Evolutionary conservation across 2,113 vertebrate species (phyloP), one percentile per base, ranked within the genome.

Genomic region (Lanius ludovicianus): DNA sequence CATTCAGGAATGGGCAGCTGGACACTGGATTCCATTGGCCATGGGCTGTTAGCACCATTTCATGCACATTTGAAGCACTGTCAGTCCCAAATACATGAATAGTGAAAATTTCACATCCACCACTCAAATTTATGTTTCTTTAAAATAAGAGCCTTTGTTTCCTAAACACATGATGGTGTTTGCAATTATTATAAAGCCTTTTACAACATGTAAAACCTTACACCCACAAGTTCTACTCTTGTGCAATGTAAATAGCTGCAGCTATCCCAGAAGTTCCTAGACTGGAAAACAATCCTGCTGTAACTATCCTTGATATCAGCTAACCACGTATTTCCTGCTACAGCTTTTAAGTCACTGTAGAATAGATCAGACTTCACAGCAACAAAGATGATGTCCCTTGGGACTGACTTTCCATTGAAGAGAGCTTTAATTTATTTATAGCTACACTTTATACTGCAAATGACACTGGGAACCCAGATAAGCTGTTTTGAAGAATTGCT

Each of bases 341-440:
- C 71, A 81, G 81, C 50, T 90, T 95, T 91, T 67, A 73, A 94
- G 85, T 70, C 75, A 37, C 75, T 83, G 16, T 7, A 77, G 46
- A 65, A 62, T 22, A 81, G 74, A 82, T 84, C 79, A 74, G 50
- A 83, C 78, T 83, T 94, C 62, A 76, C 4, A 86, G 65, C 21
- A 88, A 69, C 20, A 74, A 91, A 88, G 87, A 87, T 70, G 57
- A 59, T 60, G 39, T 65, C 87, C 56, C 49, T 74, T 17, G 17
- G 64, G 87, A 81, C 42, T 55, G 57, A 83, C 75, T 84, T 67
- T 19, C 68, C 44, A 68, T 57, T 68, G 65, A 84, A 70, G 62
- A 89, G 49, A 82, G 37, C 27, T 93, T 87, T 94, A 57, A 93
- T 84, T 87, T 96, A 97, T 92, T 94, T 94, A 96, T 88, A 93